Evolutionary conservation across 2,113 vertebrate species (phyloP).

Genomic region (Ptilonorhynchus violaceus): DNA sequence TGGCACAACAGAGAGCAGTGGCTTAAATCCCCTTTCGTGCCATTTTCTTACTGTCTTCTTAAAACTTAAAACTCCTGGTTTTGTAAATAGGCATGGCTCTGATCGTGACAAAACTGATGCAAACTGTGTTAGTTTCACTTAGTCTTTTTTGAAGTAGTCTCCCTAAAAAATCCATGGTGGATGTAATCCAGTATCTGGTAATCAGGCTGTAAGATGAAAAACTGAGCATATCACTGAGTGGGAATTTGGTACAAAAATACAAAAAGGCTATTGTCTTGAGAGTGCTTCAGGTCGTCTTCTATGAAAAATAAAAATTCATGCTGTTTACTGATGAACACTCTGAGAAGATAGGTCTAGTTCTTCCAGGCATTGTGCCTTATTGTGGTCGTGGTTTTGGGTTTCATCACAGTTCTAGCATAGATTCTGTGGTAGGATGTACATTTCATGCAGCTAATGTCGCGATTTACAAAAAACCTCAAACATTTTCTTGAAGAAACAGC

Average conservation of each 20-base stretch:
- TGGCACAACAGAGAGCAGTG: background rate
- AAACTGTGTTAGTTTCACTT: background rate
- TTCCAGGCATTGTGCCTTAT: conserved; percentile 2
- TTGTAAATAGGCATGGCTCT: background rate
- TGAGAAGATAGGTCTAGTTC: conserved; percentile 17
- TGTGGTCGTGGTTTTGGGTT: background rate
- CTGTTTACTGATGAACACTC: conserved; percentile 12
- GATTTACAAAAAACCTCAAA: background rate
- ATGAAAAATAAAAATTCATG: background rate
- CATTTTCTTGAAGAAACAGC: background rate
- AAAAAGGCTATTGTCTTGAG: background rate
- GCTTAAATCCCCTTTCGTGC: background rate
- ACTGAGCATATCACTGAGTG: background rate
- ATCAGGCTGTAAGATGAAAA: background rate
- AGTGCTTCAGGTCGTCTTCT: background rate
- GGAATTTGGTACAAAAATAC: background rate
- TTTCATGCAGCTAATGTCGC: conserved; percentile 41
- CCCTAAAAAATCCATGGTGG: background rate
- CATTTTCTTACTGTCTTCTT: background rate
- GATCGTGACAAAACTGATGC: background rate
- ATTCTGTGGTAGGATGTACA: background rate
- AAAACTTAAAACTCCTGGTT: background rate
- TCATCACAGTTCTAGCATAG: conserved; percentile 16
- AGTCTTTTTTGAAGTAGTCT: background rate
- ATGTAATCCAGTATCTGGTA: background rate